These are phyloP conservation scores for Hirundichthys speculiger DNA, from an alignment of 2,113 vertebrate genomes.

Conservation along the genomic window DNA sequence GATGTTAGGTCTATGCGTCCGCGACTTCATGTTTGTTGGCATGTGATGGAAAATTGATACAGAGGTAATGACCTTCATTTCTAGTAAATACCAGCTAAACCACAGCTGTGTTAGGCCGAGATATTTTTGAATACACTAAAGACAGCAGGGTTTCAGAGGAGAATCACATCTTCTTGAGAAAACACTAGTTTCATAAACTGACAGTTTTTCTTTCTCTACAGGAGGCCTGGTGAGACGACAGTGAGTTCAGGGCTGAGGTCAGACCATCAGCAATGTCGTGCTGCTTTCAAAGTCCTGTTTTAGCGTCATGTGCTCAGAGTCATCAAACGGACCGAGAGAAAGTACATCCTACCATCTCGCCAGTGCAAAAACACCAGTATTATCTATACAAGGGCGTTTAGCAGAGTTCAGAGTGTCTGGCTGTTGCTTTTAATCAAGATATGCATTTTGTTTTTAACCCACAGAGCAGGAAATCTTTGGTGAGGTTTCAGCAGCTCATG, in stretches of 20 bases:
- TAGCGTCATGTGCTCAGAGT: constrained; percentile 41
- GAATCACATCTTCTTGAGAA: constrained; percentile 28
- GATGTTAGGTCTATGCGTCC: too few relatives aligned
- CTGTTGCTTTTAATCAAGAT: constrained; percentile 25
- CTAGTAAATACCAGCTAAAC: constrained; percentile 43
- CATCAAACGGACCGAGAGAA: constrained; percentile 43
- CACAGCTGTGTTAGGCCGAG: constrained; percentile 47
- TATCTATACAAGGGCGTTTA: constrained; percentile 19
- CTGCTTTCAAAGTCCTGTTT: constrained; percentile 49
- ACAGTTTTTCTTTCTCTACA: constrained; percentile 32
- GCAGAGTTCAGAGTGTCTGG: constrained; percentile 10
- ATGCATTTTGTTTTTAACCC: constrained; percentile 14
- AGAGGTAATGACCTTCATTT: constrained; percentile 47
- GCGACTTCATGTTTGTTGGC: constrained; percentile 26
- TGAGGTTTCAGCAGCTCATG: constrained; percentile 26
- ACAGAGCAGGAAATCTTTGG: constrained; percentile 14
- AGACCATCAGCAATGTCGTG: constrained; percentile 34
- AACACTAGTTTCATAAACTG: constrained; percentile 25
- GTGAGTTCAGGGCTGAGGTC: neutral
- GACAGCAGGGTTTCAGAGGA: constrained; percentile 25
- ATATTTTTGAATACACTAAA: constrained; percentile 38
- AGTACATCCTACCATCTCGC: constrained; percentile 31
- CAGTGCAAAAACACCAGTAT: constrained; percentile 24
- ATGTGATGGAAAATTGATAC: constrained; percentile 58
- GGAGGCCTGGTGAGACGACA: constrained; percentile 35